Evolutionary conservation across 2,888 invertebrate genomes (phyloP), one percentile per base, ranked within the genome.

Genomic region (Chloromyia formosa): DNA sequence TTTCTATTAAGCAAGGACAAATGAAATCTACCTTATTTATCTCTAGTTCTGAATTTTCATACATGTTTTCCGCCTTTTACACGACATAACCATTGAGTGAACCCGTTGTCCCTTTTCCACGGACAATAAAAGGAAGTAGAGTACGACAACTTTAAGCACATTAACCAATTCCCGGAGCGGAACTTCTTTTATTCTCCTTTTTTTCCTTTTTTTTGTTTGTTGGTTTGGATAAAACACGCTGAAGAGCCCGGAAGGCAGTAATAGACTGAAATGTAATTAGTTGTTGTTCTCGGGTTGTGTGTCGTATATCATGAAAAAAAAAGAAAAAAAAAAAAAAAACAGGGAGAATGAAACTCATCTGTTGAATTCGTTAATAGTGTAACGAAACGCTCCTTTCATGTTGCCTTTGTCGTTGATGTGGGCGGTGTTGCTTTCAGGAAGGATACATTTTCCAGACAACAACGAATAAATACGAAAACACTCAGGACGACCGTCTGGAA

Each of bases 211-310:
- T 7, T 35, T 35, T 35, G 2, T 35, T 35, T 35, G 27, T 35
- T 16, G 16, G 56, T 2, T n/a, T 0, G 56, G 56, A 18, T 7
- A 10, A n/a, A 56, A 22, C 18, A 22, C 2, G 10, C 27, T 35
- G 27, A 35, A 35, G 27, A 35, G 27, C 27, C 27, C 27, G 22
- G 56, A 20, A 56, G 62, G 62, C 35, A 35, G 40, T 7, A 10
- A 35, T n/a, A 18, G 62, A 4, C 62, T 62, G 62, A 20, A 62
- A 62, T 62, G 62, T 62, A 62, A 62, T 62, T 62, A 62, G 62
- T 62, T 40, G n/a, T 62, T 42, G n/a, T 49, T 49, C 12, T n/a
- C 49, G 14, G 49, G 49, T n/a, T 5, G 40, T 42, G 27, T 62
- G 40, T 62, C 40, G 16, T 35, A 40, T 62, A 62, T 61, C 27